Evolutionary conservation across 2,113 vertebrate genomes (phyloP).

Genomic region (Sinocyclocheilus anshuiensis): DNA sequence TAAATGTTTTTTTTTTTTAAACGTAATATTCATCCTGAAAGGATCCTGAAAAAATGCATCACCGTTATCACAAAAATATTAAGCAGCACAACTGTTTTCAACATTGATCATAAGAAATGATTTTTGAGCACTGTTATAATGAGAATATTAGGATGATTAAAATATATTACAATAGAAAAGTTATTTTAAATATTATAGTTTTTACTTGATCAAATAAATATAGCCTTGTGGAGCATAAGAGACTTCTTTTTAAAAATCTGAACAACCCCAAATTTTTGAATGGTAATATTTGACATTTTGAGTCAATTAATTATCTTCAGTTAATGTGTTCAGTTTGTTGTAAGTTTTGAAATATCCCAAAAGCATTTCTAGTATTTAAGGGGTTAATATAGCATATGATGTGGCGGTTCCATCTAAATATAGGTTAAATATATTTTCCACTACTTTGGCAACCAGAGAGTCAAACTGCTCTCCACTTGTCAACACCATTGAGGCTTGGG

Average conservation of each 20-base stretch:
- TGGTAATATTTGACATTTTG: no score
- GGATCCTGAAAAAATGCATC: no score
- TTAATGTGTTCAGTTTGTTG: not conserved
- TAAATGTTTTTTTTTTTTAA: no score
- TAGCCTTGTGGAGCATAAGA: not conserved
- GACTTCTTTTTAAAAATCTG: no score
- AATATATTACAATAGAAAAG: not conserved
- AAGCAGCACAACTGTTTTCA: no score
- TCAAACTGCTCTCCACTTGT: slow-evolving; percentile 58
- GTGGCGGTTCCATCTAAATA: slow-evolving; percentile 66
- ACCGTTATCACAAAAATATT: no score
- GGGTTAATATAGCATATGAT: slow-evolving; percentile 62
- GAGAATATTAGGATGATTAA: not conserved
- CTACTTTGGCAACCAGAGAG: slow-evolving; percentile 58
- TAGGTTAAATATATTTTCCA: slow-evolving; percentile 61
- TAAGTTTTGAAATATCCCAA: not conserved
- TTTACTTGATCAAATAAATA: not conserved
- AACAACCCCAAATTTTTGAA: no score
- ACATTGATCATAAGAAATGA: not conserved
- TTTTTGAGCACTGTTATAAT: not conserved
- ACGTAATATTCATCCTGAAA: no score
- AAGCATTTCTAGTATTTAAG: slow-evolving; percentile 17
- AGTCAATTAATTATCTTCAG: not conserved
- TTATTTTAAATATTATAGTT: not conserved
- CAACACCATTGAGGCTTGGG: slow-evolving; percentile 53